Conservation (phyloP, 2,113 vertebrate genomes). For the Tachysurus fulvidraco region DNA sequence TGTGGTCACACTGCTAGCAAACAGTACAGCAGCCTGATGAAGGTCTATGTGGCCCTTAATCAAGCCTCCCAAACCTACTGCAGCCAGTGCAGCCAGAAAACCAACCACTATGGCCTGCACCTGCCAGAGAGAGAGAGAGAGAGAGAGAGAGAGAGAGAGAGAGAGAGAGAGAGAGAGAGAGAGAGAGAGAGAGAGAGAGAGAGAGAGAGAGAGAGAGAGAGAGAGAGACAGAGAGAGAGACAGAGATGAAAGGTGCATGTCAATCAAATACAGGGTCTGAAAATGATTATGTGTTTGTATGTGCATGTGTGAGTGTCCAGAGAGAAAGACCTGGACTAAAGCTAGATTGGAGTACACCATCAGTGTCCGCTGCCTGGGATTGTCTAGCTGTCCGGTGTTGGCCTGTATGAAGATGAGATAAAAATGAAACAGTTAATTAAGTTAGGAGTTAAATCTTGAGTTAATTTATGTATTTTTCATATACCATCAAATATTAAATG, state of each 20-base stretch:
- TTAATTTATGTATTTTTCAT: background rate
- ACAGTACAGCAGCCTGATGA: constrained; percentile 82
- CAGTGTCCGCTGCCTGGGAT: constrained; percentile 78
- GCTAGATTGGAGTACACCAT: constrained; percentile 90
- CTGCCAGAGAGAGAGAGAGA: constrained; percentile 63
- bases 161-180: background rate
- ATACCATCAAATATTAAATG: background rate
- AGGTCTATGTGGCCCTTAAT: constrained; percentile 80
- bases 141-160: background rate
- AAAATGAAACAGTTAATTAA: background rate
- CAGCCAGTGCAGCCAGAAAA: constrained; percentile 85
- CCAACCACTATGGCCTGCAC: constrained; percentile 93
- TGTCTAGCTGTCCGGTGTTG: constrained; percentile 93
- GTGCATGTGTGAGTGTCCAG: background rate
- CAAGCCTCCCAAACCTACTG: constrained; percentile 79
- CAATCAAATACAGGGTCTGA: background rate
- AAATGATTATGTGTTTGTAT: background rate
- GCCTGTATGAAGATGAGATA: constrained; percentile 70
- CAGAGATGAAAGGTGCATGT: background rate
- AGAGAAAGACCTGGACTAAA: constrained; percentile 83
- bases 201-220: background rate
- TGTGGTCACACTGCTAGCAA: constrained; percentile 87
- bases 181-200: background rate
- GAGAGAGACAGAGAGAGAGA: background rate
- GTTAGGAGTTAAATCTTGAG: background rate